Evolutionary conservation across 1,140 invertebrate genomes (phyloP), one percentile per base, ranked within the genome.

Genomic region (Liolophura sinensis): DNA sequence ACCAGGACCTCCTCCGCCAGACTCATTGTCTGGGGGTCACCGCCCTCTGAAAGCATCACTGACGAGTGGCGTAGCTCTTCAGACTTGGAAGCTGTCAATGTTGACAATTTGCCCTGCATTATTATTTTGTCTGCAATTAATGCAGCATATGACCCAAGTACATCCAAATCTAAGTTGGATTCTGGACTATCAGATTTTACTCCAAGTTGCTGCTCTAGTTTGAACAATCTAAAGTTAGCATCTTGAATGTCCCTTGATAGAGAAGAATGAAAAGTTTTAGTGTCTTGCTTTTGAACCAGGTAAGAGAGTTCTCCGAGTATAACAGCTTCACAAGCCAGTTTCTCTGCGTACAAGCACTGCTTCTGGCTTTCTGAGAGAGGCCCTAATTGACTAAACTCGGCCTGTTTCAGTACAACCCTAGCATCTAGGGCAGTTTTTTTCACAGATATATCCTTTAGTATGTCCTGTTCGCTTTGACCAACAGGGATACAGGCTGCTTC

Each of bases 121-220:
- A 80, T 67, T 52, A 81, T 75, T 63, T 77, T 80, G 60, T 81
- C 78, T 20, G 79, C 75, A 64, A 81, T 66, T 24, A 81, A 65
- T 55, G 72, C 71, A 60, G 74, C 73, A 68, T 80, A 80, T 20
- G 72, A 68, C 48, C 69, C 70, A 6, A 81, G 67, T n/a, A 77
- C 47, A 68, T 80, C 75, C 51, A 54, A n/a, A 54, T n/a, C 51
- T 54, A 24, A n/a, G 24, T 20, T 20, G 18, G 51, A 54, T 3
- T 7, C 51, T 20, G 24, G 24, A 7, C n/a, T 20, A n/a, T 54
- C n/a, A 20, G 18, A 24, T 20, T 54, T n/a, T 20, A 24, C n/a
- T 5, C 24, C 24, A 24, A 20, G 24, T 24, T n/a, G 51, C 51
- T 24, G 51, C 51, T 54, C 51, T 24, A 20, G 51, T 24, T 54